Evolutionary conservation across 2,888 invertebrate genomes (phyloP).

Genomic region (Drosophila lutescens): DNA sequence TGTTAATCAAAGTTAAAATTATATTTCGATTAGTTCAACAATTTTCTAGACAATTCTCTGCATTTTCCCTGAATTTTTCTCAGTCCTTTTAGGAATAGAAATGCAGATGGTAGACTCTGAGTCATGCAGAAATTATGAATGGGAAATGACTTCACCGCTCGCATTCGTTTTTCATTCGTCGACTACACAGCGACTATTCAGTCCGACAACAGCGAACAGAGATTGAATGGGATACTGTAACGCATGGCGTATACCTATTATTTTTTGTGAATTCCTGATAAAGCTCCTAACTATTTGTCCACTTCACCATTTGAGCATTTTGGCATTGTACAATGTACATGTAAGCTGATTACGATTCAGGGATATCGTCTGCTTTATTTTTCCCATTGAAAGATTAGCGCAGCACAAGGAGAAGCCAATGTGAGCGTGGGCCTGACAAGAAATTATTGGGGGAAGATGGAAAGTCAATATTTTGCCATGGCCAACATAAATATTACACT

Average conservation of each 20-base stretch:
- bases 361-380: constrained; percentile 26
- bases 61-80: background rate
- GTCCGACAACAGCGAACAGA: background rate
- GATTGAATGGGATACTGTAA: background rate
- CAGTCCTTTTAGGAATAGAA: background rate
- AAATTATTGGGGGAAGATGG: constrained; percentile 26
- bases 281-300: constrained; percentile 6
- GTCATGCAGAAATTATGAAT: background rate
- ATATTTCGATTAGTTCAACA: no score
- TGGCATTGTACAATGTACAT: constrained; percentile 25
- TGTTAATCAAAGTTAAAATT: no score
- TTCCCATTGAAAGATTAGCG: constrained; percentile 51
- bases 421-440: constrained; percentile 6
- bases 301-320: constrained; percentile 18
- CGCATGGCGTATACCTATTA: constrained; percentile 55
- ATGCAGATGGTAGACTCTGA: background rate
- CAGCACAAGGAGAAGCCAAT: constrained; percentile 8
- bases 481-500: constrained; percentile 15
- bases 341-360: constrained; percentile 70
- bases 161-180: background rate
- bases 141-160: background rate
- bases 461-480: constrained; percentile 42
- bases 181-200: constrained; percentile 1
- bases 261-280: constrained; percentile 24
- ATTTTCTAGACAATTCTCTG: no score